Percentiles rank a stretch among this genome's conserved stretches.
phyloP scores from a whole-genome alignment of 2,888 invertebrate species.

The Morinoia aosen region DNA sequence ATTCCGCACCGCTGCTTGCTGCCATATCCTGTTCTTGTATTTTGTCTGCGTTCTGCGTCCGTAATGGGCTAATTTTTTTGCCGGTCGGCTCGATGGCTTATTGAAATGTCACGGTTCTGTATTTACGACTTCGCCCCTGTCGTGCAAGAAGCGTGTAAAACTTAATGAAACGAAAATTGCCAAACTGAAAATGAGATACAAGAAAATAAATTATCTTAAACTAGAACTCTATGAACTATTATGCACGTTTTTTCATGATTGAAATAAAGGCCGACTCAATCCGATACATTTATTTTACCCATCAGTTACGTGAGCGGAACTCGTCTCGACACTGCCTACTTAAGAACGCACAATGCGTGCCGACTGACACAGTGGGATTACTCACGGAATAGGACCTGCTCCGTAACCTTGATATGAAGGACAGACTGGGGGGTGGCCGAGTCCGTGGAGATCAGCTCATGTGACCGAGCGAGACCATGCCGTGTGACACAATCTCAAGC shows the following conservation, averaged over 20 bases:
- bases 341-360: neutral
- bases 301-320: neutral
- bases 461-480: neutral
- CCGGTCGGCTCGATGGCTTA: neutral
- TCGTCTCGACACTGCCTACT: neutral
- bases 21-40: neutral
- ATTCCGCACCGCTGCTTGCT: neutral
- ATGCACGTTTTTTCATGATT: no score
- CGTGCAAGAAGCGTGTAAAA: neutral
- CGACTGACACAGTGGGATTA: neutral
- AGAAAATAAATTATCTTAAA: no score
- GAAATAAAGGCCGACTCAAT: neutral
- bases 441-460: neutral
- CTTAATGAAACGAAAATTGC: neutral
- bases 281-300: neutral
- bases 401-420: neutral
- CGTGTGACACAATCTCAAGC: neutral
- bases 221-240: no score
- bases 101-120: neutral
- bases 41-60: neutral
- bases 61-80: neutral
- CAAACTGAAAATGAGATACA: neutral
- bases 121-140: neutral
- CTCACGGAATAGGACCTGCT: neutral
- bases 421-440: neutral